A percentile compares a stretch with the other conserved stretches of the same genome.
phyloP scores from a whole-genome alignment of 2,113 vertebrate genomes.

The Serranochromis macrocephalus region DNA sequence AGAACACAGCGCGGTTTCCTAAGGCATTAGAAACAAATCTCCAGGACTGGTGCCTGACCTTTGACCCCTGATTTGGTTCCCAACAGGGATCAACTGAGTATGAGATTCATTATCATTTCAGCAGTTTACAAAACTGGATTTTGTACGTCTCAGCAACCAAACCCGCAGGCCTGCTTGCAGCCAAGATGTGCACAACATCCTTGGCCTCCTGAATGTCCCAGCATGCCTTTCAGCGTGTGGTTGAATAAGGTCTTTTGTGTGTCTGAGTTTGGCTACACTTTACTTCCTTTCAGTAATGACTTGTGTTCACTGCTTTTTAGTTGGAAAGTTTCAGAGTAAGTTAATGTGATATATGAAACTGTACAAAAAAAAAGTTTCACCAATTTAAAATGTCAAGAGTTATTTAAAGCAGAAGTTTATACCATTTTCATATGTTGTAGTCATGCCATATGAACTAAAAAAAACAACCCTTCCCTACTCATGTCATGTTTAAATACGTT shows the following conservation, averaged over 20 bases:
- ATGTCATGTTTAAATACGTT: neutral
- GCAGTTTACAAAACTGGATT: neutral
- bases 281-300: conserved; percentile 13
- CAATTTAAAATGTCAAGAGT: neutral
- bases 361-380: neutral
- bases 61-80: neutral
- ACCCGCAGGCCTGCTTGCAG: neutral
- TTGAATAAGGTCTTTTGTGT: conserved; percentile 22
- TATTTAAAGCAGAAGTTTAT: neutral
- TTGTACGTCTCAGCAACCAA: neutral
- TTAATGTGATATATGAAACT: neutral
- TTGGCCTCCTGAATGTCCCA: conserved; percentile 25
- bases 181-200: conserved; percentile 3
- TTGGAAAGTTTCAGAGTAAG: neutral
- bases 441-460: neutral
- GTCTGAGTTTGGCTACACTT: neutral
- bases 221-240: conserved; percentile 9
- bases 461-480: neutral
- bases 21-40: neutral
- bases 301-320: neutral
- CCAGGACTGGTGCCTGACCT: neutral
- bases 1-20: neutral
- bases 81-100: neutral
- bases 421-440: neutral
- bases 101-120: neutral